A percentile compares a stretch with the other conserved stretches of the same genome.
These are phyloP conservation scores for Pocillopora damicornis DNA, from an alignment of 64 coral and sea anemone genomes.

Conservation along the genomic window DNA sequence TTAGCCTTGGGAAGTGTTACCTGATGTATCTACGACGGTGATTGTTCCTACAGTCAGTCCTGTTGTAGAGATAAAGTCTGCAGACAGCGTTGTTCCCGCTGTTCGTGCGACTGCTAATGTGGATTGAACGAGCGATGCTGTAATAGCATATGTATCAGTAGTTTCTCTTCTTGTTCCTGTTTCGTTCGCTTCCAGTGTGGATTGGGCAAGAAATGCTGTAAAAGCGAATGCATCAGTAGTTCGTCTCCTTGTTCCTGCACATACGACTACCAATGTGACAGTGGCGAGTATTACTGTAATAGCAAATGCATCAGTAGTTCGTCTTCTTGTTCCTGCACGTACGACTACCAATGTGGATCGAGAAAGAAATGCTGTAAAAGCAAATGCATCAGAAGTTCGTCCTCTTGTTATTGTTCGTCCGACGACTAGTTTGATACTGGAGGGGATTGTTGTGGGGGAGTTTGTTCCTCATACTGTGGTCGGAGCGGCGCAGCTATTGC, in stretches of 20 bases:
- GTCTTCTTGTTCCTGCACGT: background rate
- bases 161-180: too few relatives aligned
- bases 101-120: background rate
- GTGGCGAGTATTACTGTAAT: too few relatives aligned
- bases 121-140: background rate
- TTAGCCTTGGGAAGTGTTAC: background rate
- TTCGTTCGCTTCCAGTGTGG: too few relatives aligned
- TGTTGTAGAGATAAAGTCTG: constrained; percentile 1
- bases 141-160: too few relatives aligned
- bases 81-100: background rate
- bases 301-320: background rate
- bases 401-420: background rate
- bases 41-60: background rate
- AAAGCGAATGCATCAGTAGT: too few relatives aligned
- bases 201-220: too few relatives aligned
- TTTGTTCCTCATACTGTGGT: too few relatives aligned
- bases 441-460: too few relatives aligned
- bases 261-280: too few relatives aligned
- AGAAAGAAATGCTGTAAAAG: too few relatives aligned
- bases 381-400: background rate
- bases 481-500: too few relatives aligned
- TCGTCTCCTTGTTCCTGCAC: too few relatives aligned
- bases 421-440: background rate
- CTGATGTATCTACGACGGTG: background rate
- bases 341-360: background rate